These are phyloP conservation scores for Carduelis carduelis DNA, from an alignment of 2,797 vertebrate genomes.

Conservation along the genomic window DNA sequence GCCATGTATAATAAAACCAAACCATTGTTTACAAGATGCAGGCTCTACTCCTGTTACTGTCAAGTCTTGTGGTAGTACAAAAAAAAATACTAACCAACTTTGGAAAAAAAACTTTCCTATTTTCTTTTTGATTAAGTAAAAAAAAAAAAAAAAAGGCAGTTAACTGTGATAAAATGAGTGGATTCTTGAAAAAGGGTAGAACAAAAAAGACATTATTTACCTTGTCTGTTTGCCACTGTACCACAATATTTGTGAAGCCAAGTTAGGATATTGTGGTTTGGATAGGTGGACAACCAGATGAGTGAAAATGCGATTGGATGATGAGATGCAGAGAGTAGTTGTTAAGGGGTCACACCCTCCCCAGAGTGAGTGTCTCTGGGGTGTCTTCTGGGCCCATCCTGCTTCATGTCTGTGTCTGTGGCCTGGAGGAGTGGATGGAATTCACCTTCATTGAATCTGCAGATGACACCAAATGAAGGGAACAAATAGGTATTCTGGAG, in stretches of 20 bases:
- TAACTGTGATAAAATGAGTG: neutral
- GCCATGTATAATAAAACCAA: neutral
- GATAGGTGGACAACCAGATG: neutral
- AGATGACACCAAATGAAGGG: neutral
- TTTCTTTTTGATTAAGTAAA: neutral
- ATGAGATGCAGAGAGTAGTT: neutral
- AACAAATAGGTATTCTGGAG: neutral
- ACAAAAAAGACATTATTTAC: neutral
- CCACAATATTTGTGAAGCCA: neutral
- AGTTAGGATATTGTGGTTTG: neutral
- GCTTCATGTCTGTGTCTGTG: neutral
- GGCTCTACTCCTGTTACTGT: neutral
- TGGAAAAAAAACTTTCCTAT: neutral
- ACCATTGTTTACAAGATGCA: neutral
- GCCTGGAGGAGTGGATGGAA: neutral
- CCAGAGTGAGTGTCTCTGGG: neutral
- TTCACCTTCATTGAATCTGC: neutral
- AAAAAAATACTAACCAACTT: neutral
- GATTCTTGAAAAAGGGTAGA: neutral
- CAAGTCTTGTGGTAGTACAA: neutral
- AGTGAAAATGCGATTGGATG: neutral
- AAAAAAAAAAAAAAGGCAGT: neutral
- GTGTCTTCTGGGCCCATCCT: neutral
- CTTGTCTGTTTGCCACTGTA: neutral
- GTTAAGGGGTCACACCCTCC: neutral